Base-by-base conservation (phyloP, 2,888 invertebrate species). In the Choreutis nemorana region DNA sequence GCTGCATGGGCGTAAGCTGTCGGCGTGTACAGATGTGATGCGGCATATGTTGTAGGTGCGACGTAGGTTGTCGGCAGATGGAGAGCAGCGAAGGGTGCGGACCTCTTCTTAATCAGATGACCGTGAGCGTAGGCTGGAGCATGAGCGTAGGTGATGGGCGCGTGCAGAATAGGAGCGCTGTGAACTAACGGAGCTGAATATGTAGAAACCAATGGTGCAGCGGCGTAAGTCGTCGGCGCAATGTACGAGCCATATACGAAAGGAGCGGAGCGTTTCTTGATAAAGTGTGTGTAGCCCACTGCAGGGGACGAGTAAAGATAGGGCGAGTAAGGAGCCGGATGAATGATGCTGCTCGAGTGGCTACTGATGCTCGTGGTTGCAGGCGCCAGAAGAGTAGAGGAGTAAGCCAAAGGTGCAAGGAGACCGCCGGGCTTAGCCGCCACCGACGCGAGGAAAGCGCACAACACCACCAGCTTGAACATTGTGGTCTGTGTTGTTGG, bases 391-490 rank as follows among this genome's bases (percentile, higher is more conserved):
- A 56, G 34, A 4, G 48, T 43, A 3, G 54, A 41, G 6, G 60
- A 51, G 31, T 63, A 58, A 4, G 50, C 30, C 30, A 58, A 37
- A 3, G 56, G 59, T 8, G 55, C 37, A 3, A 43, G 23, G 6
- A 36, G 27, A 42, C 24, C 23, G 12, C 53, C 42, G 5, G 70
- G 71, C 39, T 66, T 57, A 40, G 84, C 84, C 31, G 66, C 55
- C 42, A 65, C 84, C 44, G 77, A 65, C 45, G 83, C 83, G 49
- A 84, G 51, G 48, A 84, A 63, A 64, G 82, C 81, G 55, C 72
- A 83, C 79, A 85, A 80, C 57, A 82, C 81, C 67, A 83, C 80
- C 70, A 73, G 47, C 50, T 72, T 77, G 52, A 58, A 72, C 75
- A 79, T 79, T 50, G 56, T 75, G 62, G 62, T 67, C 56, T 73